Base-by-base conservation (phyloP, 2,888 invertebrate species). In the Agriopis leucophaearia region DNA sequence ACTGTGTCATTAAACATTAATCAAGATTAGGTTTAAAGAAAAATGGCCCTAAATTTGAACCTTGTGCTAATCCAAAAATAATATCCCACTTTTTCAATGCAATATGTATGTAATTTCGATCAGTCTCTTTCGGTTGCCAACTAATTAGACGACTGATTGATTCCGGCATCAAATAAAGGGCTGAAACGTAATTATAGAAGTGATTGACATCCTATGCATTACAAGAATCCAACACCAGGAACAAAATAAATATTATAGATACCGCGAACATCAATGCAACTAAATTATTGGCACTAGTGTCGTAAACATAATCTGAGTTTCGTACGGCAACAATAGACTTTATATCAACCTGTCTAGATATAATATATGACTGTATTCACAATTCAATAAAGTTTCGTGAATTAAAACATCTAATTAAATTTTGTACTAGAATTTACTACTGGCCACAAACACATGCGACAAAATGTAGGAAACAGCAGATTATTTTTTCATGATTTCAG, bases 161-260 rank as follows among this genome's bases (percentile, higher is more conserved):
- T 54, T 64, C 38, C 47, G 65, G 59, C 65, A 57, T 9, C n/a
- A 13, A 15, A 18, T 10, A 35, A 8, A 50, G 8, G n/a, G 2
- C 40, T 27, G 18, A 35, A 27, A 15, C 2, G 10, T 8, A 35
- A 15, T 40, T 50, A 9, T 10, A n/a, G 2, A 16, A n/a, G 5
- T 55, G 67, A 66, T 58, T 67, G 67, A 50, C 58, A 47, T 52
- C 40, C 8, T 57, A 54, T 42, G 55, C 59, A 13, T 55, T 27
- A n/a, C 36, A 38, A 44, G 27, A 51, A 56, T 57, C 45, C 42
- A 42, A 59, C 8, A 47, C 47, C n/a, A 12, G 50, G 9, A 13
- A 40, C 18, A 35, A 38, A 50, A 50, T 12, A 50, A 27, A 12
- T 10, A 47, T 9, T 16, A 16, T 9, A 13, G 8, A 18, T 27